phyloP scores from a whole-genome alignment of 2,888 invertebrate genomes.

The Acheta domesticus region DNA sequence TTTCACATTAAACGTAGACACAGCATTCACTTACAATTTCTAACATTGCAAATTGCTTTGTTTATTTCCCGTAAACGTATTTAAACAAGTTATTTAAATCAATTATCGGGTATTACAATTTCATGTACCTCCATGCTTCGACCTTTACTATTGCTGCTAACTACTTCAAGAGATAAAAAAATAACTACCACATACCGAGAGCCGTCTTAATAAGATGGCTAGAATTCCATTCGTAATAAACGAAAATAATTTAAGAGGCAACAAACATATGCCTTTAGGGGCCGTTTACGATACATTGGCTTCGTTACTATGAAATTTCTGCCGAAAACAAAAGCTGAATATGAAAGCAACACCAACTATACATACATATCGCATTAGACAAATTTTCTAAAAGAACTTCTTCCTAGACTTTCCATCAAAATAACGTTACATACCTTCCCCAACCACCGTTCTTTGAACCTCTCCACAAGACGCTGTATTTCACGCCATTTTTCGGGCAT shows the following conservation, averaged over 20 bases:
- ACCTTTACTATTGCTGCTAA: not conserved
- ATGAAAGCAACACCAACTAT: not conserved
- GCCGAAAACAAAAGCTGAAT: not conserved
- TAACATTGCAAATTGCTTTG: too few species aligned
- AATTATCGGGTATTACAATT: not conserved
- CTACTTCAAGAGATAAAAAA: not conserved
- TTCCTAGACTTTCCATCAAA: constrained; percentile 26
- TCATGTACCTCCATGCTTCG: not conserved
- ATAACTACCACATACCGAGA: not conserved
- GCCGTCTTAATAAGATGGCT: not conserved
- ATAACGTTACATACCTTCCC: not conserved
- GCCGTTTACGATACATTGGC: not conserved
- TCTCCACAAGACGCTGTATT: constrained; percentile 26
- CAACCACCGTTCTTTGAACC: not conserved
- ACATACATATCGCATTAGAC: not conserved
- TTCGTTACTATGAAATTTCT: not conserved
- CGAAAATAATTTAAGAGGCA: not conserved
- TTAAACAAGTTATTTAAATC: not conserved
- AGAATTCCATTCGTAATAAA: not conserved
- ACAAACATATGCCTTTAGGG: not conserved
- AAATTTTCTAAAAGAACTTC: not conserved
- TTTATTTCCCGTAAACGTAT: too few species aligned
- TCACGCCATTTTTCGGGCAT: constrained; percentile 31
- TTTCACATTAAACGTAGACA: too few species aligned
- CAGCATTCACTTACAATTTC: too few species aligned